phyloP scores from a whole-genome alignment of 2,797 vertebrate genomes.

The Calcarius lapponicus region DNA sequence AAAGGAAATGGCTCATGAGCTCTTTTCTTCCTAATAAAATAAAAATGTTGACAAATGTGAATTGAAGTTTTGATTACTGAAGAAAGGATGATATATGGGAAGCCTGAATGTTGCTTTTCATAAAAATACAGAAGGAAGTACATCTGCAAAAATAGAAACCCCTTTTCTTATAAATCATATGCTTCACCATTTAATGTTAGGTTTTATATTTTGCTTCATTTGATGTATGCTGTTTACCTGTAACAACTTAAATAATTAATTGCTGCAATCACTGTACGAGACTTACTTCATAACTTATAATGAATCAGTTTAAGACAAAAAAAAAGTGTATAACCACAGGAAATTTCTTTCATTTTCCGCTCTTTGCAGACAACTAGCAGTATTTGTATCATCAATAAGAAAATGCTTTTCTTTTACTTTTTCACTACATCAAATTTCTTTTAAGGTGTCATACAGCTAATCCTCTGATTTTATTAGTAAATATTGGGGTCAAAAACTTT shows the following conservation, averaged over 20 bases:
- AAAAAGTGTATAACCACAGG: neutral
- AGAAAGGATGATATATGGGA: neutral
- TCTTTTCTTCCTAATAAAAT: constrained; percentile 10
- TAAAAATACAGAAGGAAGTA: neutral
- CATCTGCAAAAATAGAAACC: neutral
- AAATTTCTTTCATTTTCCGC: neutral
- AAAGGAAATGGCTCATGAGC: constrained; percentile 18
- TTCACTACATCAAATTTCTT: neutral
- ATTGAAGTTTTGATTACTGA: constrained; percentile 1
- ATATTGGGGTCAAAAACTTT: neutral
- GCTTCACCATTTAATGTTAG: neutral
- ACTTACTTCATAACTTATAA: neutral
- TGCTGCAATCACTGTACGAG: neutral
- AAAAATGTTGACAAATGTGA: constrained; percentile 18
- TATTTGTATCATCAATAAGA: neutral
- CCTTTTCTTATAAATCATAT: neutral
- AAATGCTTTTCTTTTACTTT: neutral
- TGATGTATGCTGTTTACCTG: neutral
- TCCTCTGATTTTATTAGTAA: neutral
- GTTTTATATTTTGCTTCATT: neutral
- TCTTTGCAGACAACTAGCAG: neutral
- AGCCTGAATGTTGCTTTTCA: neutral
- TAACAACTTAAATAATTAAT: neutral
- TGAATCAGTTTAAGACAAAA: neutral
- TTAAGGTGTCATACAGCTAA: neutral